Conservation (phyloP, 2,797 vertebrate genomes). For the Bradypus variegatus region DNA sequence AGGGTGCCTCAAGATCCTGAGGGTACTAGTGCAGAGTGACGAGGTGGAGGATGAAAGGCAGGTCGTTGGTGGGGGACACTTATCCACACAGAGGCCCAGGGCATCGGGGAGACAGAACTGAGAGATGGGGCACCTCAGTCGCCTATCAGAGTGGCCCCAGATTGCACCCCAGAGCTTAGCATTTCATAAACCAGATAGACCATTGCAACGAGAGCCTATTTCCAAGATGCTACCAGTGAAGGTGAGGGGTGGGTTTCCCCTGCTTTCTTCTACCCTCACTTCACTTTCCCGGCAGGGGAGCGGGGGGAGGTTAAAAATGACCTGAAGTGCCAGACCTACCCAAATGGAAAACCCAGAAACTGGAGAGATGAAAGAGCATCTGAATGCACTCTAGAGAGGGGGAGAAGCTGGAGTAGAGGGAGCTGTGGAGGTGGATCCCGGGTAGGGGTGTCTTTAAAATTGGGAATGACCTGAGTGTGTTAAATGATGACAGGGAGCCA, state of each 20-base stretch:
- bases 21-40: too few relatives aligned
- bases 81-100: neutral
- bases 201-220: neutral
- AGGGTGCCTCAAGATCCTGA: neutral
- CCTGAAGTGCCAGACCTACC: neutral
- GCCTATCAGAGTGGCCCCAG: neutral
- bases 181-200: neutral
- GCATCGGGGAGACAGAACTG: neutral
- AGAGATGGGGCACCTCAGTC: accelerated
- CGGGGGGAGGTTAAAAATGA: too few relatives aligned
- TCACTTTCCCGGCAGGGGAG: neutral
- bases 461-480: neutral
- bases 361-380: neutral
- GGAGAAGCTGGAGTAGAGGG: neutral
- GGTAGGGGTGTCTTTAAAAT: neutral
- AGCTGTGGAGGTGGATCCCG: neutral
- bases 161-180: neutral
- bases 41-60: neutral
- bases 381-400: neutral
- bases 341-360: neutral
- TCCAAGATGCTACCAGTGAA: neutral
- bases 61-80: accelerated
- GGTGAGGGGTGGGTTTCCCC: too few relatives aligned
- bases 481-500: neutral
- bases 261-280: neutral